Conservation (phyloP, 1,140 invertebrate species). For the Cotesia glomerata region DNA sequence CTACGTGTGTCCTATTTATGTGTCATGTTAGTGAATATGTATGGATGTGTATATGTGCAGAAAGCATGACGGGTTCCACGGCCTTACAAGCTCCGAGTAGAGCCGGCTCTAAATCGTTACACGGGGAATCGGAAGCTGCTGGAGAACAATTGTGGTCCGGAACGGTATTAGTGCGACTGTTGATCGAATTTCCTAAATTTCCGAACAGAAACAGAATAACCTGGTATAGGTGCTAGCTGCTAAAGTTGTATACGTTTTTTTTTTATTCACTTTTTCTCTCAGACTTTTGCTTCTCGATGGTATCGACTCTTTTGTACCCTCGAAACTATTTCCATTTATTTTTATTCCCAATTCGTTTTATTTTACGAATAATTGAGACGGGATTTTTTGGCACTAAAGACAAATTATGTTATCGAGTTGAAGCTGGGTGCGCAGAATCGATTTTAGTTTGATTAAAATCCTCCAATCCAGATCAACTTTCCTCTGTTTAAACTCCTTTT, state of each 20-base stretch:
- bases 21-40: constrained; percentile 9
- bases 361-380: background rate
- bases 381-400: background rate
- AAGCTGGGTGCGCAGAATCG: too few species aligned
- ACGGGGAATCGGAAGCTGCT: background rate
- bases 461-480: too few species aligned
- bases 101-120: background rate
- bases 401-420: background rate
- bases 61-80: constrained; percentile 5
- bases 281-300: too few species aligned
- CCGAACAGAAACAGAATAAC: background rate
- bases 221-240: background rate
- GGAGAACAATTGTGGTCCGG: constrained; percentile 7
- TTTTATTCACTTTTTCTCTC: background rate
- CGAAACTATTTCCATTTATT: background rate
- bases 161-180: constrained; percentile 7
- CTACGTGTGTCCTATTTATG: background rate
- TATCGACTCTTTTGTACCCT: background rate
- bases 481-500: too few species aligned
- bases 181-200: constrained; percentile 8
- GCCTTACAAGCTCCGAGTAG: background rate
- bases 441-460: too few species aligned
- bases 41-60: background rate
- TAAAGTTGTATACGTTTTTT: background rate
- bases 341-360: background rate